Percentiles rank a stretch among this genome's conserved stretches.
Conservation (phyloP, 2,888 invertebrate genomes). For the Drosophila nigritarsus region DNA sequence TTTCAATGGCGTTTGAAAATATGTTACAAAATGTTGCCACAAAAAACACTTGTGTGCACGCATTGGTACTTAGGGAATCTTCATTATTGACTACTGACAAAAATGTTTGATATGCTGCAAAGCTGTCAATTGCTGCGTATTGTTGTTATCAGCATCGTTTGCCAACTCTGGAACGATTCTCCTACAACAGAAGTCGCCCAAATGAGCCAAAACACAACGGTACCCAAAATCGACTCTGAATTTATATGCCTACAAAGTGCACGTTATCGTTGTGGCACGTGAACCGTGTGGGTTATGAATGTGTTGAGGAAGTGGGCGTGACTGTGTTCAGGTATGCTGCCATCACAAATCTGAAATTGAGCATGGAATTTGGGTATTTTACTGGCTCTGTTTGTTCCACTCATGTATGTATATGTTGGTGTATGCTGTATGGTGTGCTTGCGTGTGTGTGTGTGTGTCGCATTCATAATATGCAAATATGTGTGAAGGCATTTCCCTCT, state of each 20-base stretch:
- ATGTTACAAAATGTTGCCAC: slow-evolving; percentile 49
- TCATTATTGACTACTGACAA: slow-evolving; percentile 48
- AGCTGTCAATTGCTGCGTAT: slow-evolving; percentile 55
- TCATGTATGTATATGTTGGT: slow-evolving; percentile 10
- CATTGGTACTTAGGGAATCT: slow-evolving; percentile 26
- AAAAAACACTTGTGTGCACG: slow-evolving; percentile 34
- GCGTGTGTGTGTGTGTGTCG: slow-evolving; percentile 16
- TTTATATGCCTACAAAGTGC: slow-evolving; percentile 59
- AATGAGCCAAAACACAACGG: slow-evolving; percentile 5
- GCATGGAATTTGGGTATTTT: slow-evolving; percentile 78
- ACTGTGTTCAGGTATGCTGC: slow-evolving; percentile 68
- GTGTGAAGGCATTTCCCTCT: slow-evolving; percentile 49
- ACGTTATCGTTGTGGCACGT: slow-evolving; percentile 73
- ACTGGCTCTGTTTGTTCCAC: slow-evolving; percentile 39
- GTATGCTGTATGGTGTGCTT: background rate
- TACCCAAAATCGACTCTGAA: slow-evolving; percentile 15
- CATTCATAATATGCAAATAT: slow-evolving; percentile 48
- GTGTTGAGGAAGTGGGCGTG: slow-evolving; percentile 59
- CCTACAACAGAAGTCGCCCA: slow-evolving; percentile 12
- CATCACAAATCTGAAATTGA: slow-evolving; percentile 79
- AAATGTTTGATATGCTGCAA: slow-evolving; percentile 50
- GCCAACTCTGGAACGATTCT: background rate
- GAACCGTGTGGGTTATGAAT: slow-evolving; percentile 36
- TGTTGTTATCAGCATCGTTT: slow-evolving; percentile 68
- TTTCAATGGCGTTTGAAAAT: slow-evolving; percentile 44